Evolutionary conservation across 2,797 vertebrate species (phyloP), one percentile per base, ranked within the genome.

Genomic region (Benthosema pterotum): DNA sequence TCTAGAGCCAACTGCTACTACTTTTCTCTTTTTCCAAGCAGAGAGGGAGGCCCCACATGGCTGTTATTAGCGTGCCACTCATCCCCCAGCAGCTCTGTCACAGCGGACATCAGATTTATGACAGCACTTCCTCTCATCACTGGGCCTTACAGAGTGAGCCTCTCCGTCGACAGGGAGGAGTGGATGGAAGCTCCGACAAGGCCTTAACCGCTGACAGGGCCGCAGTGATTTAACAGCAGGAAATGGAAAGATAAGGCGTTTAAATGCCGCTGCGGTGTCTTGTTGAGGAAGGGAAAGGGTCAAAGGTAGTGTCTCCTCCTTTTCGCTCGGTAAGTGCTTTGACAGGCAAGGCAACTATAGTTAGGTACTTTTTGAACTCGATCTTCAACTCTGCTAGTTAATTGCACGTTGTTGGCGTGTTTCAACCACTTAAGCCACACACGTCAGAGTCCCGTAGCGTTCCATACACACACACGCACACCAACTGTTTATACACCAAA

Each of bases 211-310:
- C 57, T 70, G 80, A 75, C 78, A 83, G 62, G 67, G 49, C 25
- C 28, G 6, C 45, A 60, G 65, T 70, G 69, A 82, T 80, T 77
- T 67, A 79, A 62, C 79, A 68, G 69, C 70, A 78, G 75, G 65
- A 71, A 65, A 62, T 57, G 52, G 28, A 70, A 60, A 65, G 25
- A 78, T 63, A 58, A 53, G 25, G 47, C 56, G 57, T 46, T 69
- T 51, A 61, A 65, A 63, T 67, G 45, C 14, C 70, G 51, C 46
- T 45, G 0, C n/a, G 15, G 16, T 22, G n/a, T 54, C 55, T 14
- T 25, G 5, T 17, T 28, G 45, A 61, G 46, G 52, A 56, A 56
- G 12, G 13, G 1, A 15, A 45, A n/a, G 0, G 1, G 4, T 19
- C 61, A 50, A 12, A 56, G 32, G 32, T 38, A 38, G 32, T 38